Base-by-base conservation (phyloP, 1,140 invertebrate genomes). In the Ceratina japonica region DNA sequence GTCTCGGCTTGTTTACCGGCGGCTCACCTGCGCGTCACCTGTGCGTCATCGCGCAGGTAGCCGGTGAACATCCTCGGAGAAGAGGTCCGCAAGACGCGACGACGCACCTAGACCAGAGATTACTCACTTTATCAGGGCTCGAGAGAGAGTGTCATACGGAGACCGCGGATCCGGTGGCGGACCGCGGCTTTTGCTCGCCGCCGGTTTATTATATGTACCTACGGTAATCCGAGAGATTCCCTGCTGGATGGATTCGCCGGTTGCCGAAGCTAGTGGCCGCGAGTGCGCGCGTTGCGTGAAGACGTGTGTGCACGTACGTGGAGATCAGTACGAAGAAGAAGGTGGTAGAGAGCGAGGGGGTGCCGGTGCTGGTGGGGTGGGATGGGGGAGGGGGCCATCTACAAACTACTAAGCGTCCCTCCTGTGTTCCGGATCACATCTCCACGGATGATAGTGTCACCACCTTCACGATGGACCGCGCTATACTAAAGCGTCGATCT, bases 331-430 rank as follows among this genome's bases (percentile, higher is more conserved):
- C 61, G 66, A 58, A 65, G 73, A 54, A 66, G 79, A 71, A 69
- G 10, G 51, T 51, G 65, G 78, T 80, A 78, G 76, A n/a, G n/a
- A 61, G 81, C 81, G 52, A 66, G 52, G 73, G 75, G 79, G 65
- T 66, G 78, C 56, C 62, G 79, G 76, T 82, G 78, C 56, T 68
- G 79, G 76, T 82, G 69, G 75, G 73, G 71, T 61, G 62, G 31
- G n/a, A 65, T 54, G 69, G 56, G 83, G 79, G 82, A 72, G 70
- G 82, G 86, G 86, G 85, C 79, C 82, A 87, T 90, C 92, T 92
- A 92, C 91, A 92, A 92, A 92, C 91, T 92, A 92, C 91, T 88
- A 82, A 88, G 86, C 71, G 86, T 88, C 80, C 78, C 82, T 86
- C 71, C 70, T 86, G 77, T 87, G 81, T 89, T 88, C 85, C 86